Evolutionary conservation across 37 sponge, comb jelly and placozoan genomes (phyloP), one percentile per base, ranked within the genome.

Genomic region (Halisarca cf. caerulea): DNA sequence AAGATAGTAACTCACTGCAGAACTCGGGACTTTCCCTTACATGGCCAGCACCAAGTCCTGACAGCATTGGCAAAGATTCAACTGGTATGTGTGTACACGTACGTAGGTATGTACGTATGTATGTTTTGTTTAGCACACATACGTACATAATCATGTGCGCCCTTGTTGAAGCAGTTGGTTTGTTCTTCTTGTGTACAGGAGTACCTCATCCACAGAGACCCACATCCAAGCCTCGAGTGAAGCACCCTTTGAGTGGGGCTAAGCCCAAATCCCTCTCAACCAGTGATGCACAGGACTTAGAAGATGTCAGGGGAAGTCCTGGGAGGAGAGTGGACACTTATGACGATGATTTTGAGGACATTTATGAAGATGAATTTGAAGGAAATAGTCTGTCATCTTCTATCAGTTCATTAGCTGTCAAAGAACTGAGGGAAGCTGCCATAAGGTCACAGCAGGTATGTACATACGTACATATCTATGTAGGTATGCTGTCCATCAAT

Each of bases 171-270:
- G 64, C 30, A 62, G 64, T 5, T n/a, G 64, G 64, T 62, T n/a
- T n/a, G n/a, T n/a, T n/a, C n/a, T n/a, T n/a, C n/a, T n/a, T n/a
- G n/a, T n/a, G n/a, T n/a, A n/a, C n/a, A n/a, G n/a, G n/a, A n/a
- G n/a, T n/a, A n/a, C 39, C 21, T 23, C 37, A 1, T 44, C 21
- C 8, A 20, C 77, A 60, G 57, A 88, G 89, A 17, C 92, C 92
- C 23, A 72, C 74, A 32, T 88, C 89, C 0, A 92, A 92, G 75
- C 92, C 92, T 0, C 66, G 85, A 34, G 92, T 88, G 25, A 82
- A 85, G 58, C 88, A 92, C 78, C 92, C 92, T 20, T 82, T 92
- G 86, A 47, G 66, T 41, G 84, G 74, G 18, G 40, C 78, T 38
- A 77, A 83, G 79, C 37, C 8, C 15, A 40, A 40, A 37, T 4